phyloP scores from a whole-genome alignment of 2,888 invertebrate genomes.

The Busseola fusca region DNA sequence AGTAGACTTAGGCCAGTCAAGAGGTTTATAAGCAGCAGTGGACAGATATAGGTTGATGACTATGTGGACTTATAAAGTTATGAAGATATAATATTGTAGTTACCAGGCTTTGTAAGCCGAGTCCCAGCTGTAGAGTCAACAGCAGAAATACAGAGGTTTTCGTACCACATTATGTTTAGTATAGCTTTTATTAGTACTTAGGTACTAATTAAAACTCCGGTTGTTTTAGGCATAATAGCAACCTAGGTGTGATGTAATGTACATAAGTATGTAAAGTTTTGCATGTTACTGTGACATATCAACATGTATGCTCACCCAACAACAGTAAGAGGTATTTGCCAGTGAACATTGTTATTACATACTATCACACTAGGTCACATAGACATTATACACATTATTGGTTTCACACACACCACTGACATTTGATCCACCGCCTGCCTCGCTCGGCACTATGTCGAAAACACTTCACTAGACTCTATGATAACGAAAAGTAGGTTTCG shows the following conservation, averaged over 20 bases:
- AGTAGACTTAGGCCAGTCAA: not conserved
- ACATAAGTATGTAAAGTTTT: constrained; percentile 31
- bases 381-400: constrained; percentile 42
- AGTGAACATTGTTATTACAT: constrained; percentile 52
- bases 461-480: constrained; percentile 57
- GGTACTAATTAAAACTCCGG: constrained; percentile 28
- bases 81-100: constrained; percentile 12
- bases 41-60: not conserved
- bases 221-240: constrained; percentile 19
- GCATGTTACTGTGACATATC: constrained; percentile 33
- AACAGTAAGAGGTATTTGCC: constrained; percentile 54
- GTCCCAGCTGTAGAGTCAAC: constrained; percentile 1
- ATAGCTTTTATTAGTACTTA: constrained; percentile 17
- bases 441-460: constrained; percentile 48
- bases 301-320: constrained; percentile 56
- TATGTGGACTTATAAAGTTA: not conserved
- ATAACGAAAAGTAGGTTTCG: constrained; percentile 65
- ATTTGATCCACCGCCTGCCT: constrained; percentile 48
- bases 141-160: constrained; percentile 36
- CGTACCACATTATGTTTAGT: constrained; percentile 28
- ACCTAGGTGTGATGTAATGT: constrained; percentile 35
- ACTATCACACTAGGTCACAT: constrained; percentile 24
- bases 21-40: not conserved
- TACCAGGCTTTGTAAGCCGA: constrained; percentile 7
- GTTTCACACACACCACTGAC: constrained; percentile 56